A percentile compares a stretch with the other conserved stretches of the same genome.
phyloP scores from a whole-genome alignment of 2,888 invertebrate genomes.

The Glyphotaelius pellucidus region DNA sequence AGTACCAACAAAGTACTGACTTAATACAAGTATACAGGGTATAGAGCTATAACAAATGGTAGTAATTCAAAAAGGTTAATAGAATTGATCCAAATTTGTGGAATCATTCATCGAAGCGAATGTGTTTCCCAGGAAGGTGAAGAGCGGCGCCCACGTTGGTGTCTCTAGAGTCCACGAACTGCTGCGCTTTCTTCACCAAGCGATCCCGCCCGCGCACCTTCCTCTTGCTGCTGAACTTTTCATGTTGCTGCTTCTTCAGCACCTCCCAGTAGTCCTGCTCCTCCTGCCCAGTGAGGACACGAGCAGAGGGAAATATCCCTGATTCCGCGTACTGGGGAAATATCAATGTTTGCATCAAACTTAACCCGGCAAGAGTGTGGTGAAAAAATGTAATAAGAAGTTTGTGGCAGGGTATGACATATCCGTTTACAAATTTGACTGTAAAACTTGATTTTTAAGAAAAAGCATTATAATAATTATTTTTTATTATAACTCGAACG shows the following conservation, averaged over 20 bases:
- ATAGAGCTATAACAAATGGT: background rate
- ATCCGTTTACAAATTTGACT: too few species aligned
- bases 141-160: slow-evolving; percentile 75
- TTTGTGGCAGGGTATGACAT: too few species aligned
- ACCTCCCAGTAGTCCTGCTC: slow-evolving; percentile 90
- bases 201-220: slow-evolving; percentile 80
- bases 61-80: background rate
- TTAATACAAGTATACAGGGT: background rate
- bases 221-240: slow-evolving; percentile 68
- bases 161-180: slow-evolving; percentile 56
- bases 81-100: background rate
- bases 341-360: background rate
- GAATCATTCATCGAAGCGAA: slow-evolving; percentile 80
- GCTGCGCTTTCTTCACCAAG: slow-evolving; percentile 73
- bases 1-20: background rate
- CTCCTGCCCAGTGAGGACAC: slow-evolving; percentile 79
- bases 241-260: slow-evolving; percentile 79
- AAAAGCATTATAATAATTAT: too few species aligned
- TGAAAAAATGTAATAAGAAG: too few species aligned
- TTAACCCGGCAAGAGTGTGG: too few species aligned
- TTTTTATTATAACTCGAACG: too few species aligned
- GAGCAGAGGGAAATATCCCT: slow-evolving; percentile 71
- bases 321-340: slow-evolving; percentile 60
- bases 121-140: slow-evolving; percentile 83
- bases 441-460: too few species aligned